These are phyloP conservation scores for Drosophila pachea DNA, from an alignment of 1,140 invertebrate genomes.

Conservation along the genomic window DNA sequence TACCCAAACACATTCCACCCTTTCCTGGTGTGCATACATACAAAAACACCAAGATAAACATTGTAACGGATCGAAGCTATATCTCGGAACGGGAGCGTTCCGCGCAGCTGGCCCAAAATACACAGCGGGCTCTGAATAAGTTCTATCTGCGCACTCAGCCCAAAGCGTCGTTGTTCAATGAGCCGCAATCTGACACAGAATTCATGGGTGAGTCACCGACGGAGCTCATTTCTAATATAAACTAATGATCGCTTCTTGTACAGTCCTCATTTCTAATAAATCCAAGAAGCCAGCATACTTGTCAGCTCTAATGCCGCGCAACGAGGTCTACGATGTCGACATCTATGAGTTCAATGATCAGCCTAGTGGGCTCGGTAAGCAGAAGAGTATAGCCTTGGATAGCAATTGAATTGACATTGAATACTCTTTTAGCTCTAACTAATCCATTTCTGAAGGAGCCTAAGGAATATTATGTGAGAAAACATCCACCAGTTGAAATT, in stretches of 20 bases:
- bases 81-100: neutral
- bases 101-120: constrained; percentile 2
- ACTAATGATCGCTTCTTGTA: neutral
- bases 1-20: constrained; percentile 44
- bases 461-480: no score
- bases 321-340: constrained; percentile 32
- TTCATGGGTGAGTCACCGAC: constrained; percentile 4
- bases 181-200: neutral
- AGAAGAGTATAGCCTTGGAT: neutral
- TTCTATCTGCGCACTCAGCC: constrained; percentile 19
- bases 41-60: constrained; percentile 19
- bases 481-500: no score
- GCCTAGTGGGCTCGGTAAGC: constrained; percentile 4
- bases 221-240: neutral
- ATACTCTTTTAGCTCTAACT: neutral
- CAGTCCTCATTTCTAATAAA: constrained; percentile 3
- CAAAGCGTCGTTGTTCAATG: constrained; percentile 16
- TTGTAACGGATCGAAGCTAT: constrained; percentile 2
- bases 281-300: constrained; percentile 23
- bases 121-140: constrained; percentile 24
- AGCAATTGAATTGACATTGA: neutral
- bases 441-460: neutral
- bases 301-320: constrained; percentile 38
- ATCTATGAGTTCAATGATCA: constrained; percentile 30
- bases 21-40: constrained; percentile 49